Evolutionary conservation across 1,140 invertebrate species (phyloP).

Genomic region (Elymnias hypermnestra): DNA sequence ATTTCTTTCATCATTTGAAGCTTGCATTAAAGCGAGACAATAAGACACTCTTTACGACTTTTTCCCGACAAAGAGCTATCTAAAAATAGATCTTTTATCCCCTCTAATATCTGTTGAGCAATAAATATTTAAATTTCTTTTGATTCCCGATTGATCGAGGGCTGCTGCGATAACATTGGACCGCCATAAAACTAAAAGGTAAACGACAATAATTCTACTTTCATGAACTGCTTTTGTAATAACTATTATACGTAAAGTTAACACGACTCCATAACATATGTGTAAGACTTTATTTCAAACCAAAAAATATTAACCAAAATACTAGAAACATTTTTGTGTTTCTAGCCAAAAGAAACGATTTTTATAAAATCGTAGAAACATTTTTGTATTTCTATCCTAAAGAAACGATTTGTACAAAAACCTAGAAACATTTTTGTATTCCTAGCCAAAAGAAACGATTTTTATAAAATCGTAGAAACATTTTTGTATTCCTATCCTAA

Average conservation of each 20-base stretch:
- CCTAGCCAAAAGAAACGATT: no score
- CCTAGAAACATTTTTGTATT: no score
- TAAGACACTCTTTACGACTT: not conserved
- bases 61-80: not conserved
- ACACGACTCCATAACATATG: not conserved
- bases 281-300: no score
- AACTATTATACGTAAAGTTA: not conserved
- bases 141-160: conserved; percentile 1
- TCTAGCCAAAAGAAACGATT: no score
- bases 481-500: no score
- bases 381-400: no score
- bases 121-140: conserved; percentile 4
- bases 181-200: conserved; percentile 12
- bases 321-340: no score
- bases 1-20: no score
- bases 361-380: no score
- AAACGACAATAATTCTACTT: not conserved
- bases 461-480: no score
- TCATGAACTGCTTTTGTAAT: not conserved
- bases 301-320: no score
- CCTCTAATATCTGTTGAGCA: not conserved
- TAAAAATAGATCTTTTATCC: not conserved
- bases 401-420: no score
- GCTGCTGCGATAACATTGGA: conserved; percentile 1
- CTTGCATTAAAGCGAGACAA: not conserved